phyloP scores from a whole-genome alignment of 37 sponge, comb jelly and placozoan species.

The Axinella damicornis region DNA sequence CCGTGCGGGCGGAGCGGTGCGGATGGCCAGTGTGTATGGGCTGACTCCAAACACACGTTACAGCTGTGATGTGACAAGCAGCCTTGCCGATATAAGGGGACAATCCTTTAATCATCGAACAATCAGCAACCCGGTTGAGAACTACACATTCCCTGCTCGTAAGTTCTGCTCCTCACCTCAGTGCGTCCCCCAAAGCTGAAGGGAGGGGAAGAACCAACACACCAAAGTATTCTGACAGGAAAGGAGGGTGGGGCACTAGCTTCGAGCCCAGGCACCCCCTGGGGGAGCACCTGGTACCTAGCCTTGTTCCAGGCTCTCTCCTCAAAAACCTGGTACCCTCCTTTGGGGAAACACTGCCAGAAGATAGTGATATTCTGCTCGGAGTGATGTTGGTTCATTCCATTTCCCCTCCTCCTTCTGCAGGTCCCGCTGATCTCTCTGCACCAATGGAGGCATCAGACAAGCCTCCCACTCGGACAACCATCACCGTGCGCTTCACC shows the following conservation, averaged over 20 bases:
- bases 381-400: too few species aligned
- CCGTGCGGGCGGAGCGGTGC: too few species aligned
- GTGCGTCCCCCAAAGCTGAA: too few species aligned
- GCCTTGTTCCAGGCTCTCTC: neutral
- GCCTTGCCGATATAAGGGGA: neutral
- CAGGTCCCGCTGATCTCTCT: conserved; percentile 17
- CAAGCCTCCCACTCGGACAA: neutral
- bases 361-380: too few species aligned
- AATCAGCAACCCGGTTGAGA: neutral
- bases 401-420: too few species aligned
- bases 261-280: too few species aligned
- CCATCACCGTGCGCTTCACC: conserved; percentile 18
- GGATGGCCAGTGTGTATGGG: neutral
- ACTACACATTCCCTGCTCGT: conserved; percentile 18
- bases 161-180: too few species aligned
- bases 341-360: too few species aligned
- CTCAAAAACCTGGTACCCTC: neutral
- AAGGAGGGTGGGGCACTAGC: too few species aligned
- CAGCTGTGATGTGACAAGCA: conserved; percentile 19
- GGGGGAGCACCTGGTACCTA: too few species aligned
- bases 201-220: too few species aligned
- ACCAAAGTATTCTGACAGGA: too few species aligned
- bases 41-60: conserved; percentile 22
- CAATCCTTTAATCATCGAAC: neutral
- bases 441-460: neutral